Evolutionary conservation across 2,797 vertebrate genomes (phyloP).

Genomic region (Acropternis orthonyx): DNA sequence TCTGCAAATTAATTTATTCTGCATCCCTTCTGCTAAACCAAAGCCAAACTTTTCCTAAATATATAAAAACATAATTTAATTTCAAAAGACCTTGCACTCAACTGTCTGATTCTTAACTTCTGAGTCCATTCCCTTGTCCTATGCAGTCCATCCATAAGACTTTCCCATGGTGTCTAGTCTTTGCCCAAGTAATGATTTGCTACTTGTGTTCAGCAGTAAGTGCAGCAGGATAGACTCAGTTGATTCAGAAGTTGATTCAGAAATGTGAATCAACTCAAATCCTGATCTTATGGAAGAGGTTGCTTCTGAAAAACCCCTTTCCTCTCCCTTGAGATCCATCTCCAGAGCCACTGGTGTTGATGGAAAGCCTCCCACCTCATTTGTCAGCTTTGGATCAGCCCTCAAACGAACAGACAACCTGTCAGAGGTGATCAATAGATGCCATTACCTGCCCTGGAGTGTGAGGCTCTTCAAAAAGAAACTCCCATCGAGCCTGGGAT

Average conservation of each 20-base stretch:
- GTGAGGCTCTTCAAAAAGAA: slow-evolving; percentile 4
- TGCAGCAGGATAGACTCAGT: neutral
- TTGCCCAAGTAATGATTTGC: neutral
- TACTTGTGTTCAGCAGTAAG: neutral
- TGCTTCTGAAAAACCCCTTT: neutral
- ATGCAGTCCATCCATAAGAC: neutral
- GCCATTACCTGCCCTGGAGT: neutral
- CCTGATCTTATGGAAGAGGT: neutral
- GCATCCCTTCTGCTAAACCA: neutral
- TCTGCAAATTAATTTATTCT: neutral
- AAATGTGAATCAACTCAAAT: neutral
- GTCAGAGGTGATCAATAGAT: slow-evolving; percentile 51
- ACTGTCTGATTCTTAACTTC: neutral
- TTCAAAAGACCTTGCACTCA: neutral
- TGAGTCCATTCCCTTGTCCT: neutral
- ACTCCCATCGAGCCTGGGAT: neutral
- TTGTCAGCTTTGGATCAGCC: neutral
- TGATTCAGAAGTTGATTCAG: neutral
- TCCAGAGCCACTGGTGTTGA: neutral
- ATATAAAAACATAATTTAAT: neutral
- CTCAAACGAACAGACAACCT: neutral
- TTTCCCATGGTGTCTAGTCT: neutral
- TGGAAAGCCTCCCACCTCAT: neutral
- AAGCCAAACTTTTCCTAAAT: neutral
- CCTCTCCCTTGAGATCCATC: neutral